These are phyloP conservation scores for Heterodera carotae DNA, from an alignment of 1,140 invertebrate species.

Conservation along the genomic window DNA sequence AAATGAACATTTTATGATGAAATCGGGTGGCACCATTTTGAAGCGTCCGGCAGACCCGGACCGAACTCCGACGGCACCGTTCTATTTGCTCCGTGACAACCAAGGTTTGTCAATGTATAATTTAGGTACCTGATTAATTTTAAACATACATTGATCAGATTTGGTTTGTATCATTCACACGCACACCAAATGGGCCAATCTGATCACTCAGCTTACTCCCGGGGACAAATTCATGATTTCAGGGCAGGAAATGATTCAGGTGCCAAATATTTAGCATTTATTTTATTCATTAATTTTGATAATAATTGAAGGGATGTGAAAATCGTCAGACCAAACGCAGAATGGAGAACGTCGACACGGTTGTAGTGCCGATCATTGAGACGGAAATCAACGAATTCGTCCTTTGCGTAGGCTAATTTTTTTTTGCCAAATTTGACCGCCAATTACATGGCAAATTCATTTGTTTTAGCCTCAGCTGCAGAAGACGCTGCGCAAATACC, in stretches of 20 bases:
- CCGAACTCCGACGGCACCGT: not conserved
- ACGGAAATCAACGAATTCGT: conserved; percentile 11
- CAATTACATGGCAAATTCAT: not conserved
- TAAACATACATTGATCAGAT: not conserved
- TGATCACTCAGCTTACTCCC: conserved; percentile 1
- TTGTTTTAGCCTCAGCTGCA: not conserved
- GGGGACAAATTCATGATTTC: conserved; percentile 10
- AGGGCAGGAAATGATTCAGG: not conserved
- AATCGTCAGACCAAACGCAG: conserved; percentile 11
- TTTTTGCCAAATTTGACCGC: not conserved
- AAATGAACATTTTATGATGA: not conserved
- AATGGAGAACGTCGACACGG: conserved; percentile 1
- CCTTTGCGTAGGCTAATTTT: not conserved
- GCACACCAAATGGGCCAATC: conserved; percentile 12
- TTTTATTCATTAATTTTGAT: not conserved
- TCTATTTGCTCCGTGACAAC: not conserved
- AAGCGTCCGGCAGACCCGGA: not conserved
- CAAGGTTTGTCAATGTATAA: not conserved
- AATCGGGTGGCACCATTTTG: not conserved
- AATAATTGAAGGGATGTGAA: not conserved
- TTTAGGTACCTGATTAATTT: not conserved
- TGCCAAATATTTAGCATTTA: not conserved
- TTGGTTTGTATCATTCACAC: conserved; percentile 8
- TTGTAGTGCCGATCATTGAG: conserved; percentile 9
- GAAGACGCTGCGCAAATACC: not conserved